Evolutionary conservation across 2,113 vertebrate genomes (phyloP).

Genomic region (Corythoichthys haematopterus): DNA sequence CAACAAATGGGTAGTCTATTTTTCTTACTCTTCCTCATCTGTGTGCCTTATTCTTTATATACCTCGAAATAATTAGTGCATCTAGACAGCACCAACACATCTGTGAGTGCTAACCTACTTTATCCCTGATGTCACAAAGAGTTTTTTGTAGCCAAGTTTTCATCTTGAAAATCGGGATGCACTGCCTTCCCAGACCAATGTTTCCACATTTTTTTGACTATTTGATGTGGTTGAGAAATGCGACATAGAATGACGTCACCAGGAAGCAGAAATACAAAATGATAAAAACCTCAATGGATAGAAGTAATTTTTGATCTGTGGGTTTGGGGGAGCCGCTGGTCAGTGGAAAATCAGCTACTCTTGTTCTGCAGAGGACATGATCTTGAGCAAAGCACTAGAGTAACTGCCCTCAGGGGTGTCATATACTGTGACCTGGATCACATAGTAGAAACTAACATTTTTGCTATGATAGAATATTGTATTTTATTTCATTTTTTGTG

Average conservation of each 20-base stretch:
- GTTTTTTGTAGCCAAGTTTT: slow-evolving; percentile 22
- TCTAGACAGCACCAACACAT: slow-evolving; percentile 43
- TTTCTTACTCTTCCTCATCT: slow-evolving; percentile 66
- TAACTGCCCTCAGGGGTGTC: slow-evolving; percentile 3
- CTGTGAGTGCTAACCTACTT: slow-evolving; percentile 69
- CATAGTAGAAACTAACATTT: slow-evolving; percentile 1
- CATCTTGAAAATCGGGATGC: slow-evolving; percentile 18
- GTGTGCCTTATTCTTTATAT: slow-evolving; percentile 66
- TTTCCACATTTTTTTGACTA: slow-evolving; percentile 10
- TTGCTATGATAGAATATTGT: background rate
- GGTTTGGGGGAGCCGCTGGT: slow-evolving; percentile 18
- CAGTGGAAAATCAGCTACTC: slow-evolving; percentile 19
- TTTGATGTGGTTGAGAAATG: slow-evolving; percentile 20
- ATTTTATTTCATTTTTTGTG: background rate
- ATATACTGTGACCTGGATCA: slow-evolving; percentile 16
- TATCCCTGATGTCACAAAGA: slow-evolving; percentile 47
- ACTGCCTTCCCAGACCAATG: slow-evolving; percentile 28
- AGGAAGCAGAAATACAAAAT: slow-evolving; percentile 17
- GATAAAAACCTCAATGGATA: background rate
- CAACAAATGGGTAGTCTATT: slow-evolving; percentile 66
- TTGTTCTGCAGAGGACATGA: slow-evolving; percentile 12
- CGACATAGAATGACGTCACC: slow-evolving; percentile 26
- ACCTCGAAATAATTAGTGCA: slow-evolving; percentile 67
- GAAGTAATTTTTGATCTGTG: slow-evolving; percentile 11
- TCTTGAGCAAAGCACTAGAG: slow-evolving; percentile 4